A percentile compares a stretch with the other conserved stretches of the same genome.
Evolutionary conservation across 2,113 vertebrate species (phyloP).

Genomic region (Thalassoma bifasciatum): DNA sequence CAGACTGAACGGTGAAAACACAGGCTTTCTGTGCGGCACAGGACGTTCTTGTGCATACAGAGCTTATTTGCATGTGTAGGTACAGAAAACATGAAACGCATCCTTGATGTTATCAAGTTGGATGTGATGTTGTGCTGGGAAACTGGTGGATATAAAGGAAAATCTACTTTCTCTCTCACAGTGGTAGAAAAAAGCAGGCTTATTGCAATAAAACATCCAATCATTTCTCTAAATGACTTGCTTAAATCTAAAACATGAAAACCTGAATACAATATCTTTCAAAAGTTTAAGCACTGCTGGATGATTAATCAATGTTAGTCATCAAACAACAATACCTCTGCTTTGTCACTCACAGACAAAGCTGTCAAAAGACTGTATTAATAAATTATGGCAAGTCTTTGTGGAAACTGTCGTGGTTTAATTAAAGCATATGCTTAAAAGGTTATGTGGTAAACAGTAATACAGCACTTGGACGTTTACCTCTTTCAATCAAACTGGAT

Average conservation of each 20-base stretch:
- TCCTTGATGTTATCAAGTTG: slow-evolving; percentile 2
- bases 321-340: no score
- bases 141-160: slow-evolving; percentile 2
- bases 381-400: no score
- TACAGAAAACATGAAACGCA: slow-evolving; percentile 36
- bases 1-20: slow-evolving; percentile 32
- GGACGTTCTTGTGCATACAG: slow-evolving; percentile 25
- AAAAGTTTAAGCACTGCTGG: background rate
- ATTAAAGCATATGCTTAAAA: no score
- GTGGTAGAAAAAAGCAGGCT: background rate
- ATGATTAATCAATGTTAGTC: no score
- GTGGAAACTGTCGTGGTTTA: no score
- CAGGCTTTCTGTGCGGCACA: slow-evolving; percentile 42
- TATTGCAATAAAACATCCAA: background rate
- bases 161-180: background rate
- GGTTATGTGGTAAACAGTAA: no score
- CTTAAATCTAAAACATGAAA: slow-evolving; percentile 11
- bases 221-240: background rate
- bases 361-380: no score
- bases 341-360: no score
- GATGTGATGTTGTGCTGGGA: slow-evolving; percentile 32
- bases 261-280: background rate
- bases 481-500: background rate
- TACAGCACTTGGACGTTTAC: background rate
- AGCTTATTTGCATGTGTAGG: slow-evolving; percentile 18